Base-by-base conservation (phyloP, 2,888 invertebrate genomes). In the Drosophila ezoana region DNA sequence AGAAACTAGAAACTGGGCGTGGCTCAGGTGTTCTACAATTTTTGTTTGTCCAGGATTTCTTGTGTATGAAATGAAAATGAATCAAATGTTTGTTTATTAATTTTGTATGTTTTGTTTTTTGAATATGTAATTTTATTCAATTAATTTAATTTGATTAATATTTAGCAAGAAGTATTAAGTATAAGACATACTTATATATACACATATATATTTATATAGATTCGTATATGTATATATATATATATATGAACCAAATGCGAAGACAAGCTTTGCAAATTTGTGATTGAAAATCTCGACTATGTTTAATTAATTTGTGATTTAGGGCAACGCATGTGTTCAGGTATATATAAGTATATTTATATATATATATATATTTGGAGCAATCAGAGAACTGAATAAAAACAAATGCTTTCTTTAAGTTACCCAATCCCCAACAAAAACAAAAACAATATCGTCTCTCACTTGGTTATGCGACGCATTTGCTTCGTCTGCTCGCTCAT, bases 401-500 rank as follows among this genome's bases (percentile, higher is more conserved):
- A 38, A 53, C 18, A 40, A 76, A 62, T 53, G 38, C 45, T 62
- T 47, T 40, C 14, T 44, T 53, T 70, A 47, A 54, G 49, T 62
- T 48, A 33, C 20, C 45, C 35, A 10, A 28, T 20, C 18, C 20
- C 40, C 32, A 44, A 10, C 6, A 13, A n/a, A 16, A 13, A 28
- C 8, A 28, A 14, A 23, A 33, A 32, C 14, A 23, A 11, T 32
- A 20, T 3, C 10, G 10, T 23, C 1, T 18, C 2, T 16, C 94
- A 95, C 91, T 95, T 96, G 52, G 96, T 89, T 81, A 95, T 93
- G 63, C 94, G 93, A 74, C 94, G 94, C 95, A 96, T 95, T 92
- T 97, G 96, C 89, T 96, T 95, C 72, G 95, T 96, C 92, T 98
- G 98, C 78, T 95, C 93, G 44, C 94, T 93, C 93, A 98, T 93